Evolutionary conservation across 2,888 invertebrate genomes (phyloP), one percentile per base, ranked within the genome.

Genomic region (Toxonevra muliebris): DNA sequence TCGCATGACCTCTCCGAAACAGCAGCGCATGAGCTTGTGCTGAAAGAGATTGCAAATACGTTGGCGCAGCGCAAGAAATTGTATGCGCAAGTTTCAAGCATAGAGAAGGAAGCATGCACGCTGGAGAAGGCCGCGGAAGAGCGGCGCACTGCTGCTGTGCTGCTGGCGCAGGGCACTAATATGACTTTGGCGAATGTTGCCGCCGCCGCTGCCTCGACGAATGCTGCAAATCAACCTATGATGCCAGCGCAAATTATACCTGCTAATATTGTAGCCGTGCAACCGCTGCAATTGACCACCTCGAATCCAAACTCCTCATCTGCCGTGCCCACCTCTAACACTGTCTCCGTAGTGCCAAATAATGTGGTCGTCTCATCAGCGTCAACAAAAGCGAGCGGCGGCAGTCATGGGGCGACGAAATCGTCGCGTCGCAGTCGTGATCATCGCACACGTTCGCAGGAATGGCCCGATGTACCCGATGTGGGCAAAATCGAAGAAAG

Each of bases 401-500:
- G 55, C 41, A 58, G 40, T 12, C 64, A 66, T 19, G 19, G 30
- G 7, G 8, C 54, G 2, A 2, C 42, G 9, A 84, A 89, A 76
- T 85, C 87, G 0, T 86, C 88, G 0, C 87, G 93, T 41, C 90
- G 91, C 76, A 88, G 87, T 68, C 86, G 91, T 17, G 93, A 94
- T 75, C 90, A 91, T 76, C 88, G 94, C 17, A 90, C 92, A 8
- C 88, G 95, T 2, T 93, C 94, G 0, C 94, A 95, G 79, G 95
- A 95, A 80, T 95, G 95, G 95, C 95, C 95, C 0, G 94, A 95
- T 77, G 92, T 95, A 42, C 95, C 95, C 1, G 94, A 95, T 76
- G 90, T 95, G 62, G 93, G 93, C 1, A 95, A 95, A 85, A 95
- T 95, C 69, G 93, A 95, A 80, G 96, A 96, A 82, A 94, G 94